Evolutionary conservation across 2,797 vertebrate genomes (phyloP), one percentile per base, ranked within the genome.

Genomic region (Manis crassicaudata): DNA sequence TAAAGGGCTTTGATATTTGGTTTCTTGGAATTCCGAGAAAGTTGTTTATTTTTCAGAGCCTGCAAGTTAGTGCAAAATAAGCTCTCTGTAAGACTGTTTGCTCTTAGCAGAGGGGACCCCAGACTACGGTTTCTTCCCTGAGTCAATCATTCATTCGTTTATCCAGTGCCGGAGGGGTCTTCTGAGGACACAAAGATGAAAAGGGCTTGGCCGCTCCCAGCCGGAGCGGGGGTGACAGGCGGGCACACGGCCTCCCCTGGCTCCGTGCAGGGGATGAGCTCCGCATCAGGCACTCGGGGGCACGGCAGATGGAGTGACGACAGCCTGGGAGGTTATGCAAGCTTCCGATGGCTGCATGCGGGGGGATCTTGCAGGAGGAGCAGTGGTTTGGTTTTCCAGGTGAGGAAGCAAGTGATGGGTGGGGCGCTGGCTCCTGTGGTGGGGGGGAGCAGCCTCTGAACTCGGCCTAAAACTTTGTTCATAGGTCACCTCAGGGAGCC

Each of bases 1-100:
- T 14, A 4, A 67, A 29, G 11, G 54, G 3, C 43, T 60, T 40
- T 23, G 92, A 25, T 40, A 16, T 0, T 16, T 11, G 52, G 13
- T 52, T 63, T 93, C 46, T 85, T 58, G 85, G 93, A 77, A 52
- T 88, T 70, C 72, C 32, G 90, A 70, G 70, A 20, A 82, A 43
- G 76, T 21, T 50, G 20, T 81, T 88, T 65, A 58, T 25, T 67
- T 76, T 76, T 76, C 10, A 25, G 81, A 76, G 67, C 27, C 60
- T 70, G 29, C 1, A 32, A 16, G 52, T 65, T 3, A 50, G n/a
- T 29, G 29, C 46, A 13, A 37, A 73, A 12, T 3, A 37, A 87
- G 29, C 80, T n/a, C 20, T 43, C 83, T 65, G 60, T 20, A 4
- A 54, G 58, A 5, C 16, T 23, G 10, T 40, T 79, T n/a, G 32